Base-by-base conservation (phyloP, 2,797 vertebrate species). In the Darevskia nairensis region DNA sequence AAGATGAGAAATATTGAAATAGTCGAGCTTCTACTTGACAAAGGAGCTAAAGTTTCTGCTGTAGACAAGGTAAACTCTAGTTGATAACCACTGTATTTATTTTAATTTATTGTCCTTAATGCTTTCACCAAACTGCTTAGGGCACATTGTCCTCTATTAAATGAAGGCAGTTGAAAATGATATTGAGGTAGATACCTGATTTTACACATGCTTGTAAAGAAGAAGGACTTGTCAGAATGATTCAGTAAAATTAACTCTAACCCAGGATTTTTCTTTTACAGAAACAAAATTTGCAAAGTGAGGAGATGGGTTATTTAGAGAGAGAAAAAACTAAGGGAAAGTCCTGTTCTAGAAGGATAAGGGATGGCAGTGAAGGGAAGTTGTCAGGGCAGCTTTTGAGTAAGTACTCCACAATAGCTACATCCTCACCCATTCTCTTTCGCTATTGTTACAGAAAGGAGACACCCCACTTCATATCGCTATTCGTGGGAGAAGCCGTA, bases 1-100 rank as follows among this genome's bases (percentile, higher is more conserved):
- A 99, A 99, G 95, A 99, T 99, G 98, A 98, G 99, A 92, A 99
- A 97, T 93, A 98, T 99, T 66, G 99, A 99, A 89, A 98, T 99
- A 8, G 99, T 99, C 85, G 99, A 99, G 94, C 98, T 99, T 71
- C 97, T 99, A 91, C 96, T 99, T 55, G 99, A 99, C 85, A 99
- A 99, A 96, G 99, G 99, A 90, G 98, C 99, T 13, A 99, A 98
- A 87, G 99, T 99, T 80, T 99, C 99, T 6, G 98, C 99, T 0
- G 96, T 98, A 10, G 99, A 99, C 94, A 99, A 98, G 98, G 99
- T 99, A 95, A 93, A 89, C 69, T 68, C 3, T 79, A 71, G 76
- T 86, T 85, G 2, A 21, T 77, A 69, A 21, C 32, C 79, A 27
- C 19, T 85, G 15, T 68, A 19, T 59, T 29, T 64, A 23, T 64